Conservation (phyloP, 2,797 vertebrate genomes). For the Pangasius mekongensis region DNA sequence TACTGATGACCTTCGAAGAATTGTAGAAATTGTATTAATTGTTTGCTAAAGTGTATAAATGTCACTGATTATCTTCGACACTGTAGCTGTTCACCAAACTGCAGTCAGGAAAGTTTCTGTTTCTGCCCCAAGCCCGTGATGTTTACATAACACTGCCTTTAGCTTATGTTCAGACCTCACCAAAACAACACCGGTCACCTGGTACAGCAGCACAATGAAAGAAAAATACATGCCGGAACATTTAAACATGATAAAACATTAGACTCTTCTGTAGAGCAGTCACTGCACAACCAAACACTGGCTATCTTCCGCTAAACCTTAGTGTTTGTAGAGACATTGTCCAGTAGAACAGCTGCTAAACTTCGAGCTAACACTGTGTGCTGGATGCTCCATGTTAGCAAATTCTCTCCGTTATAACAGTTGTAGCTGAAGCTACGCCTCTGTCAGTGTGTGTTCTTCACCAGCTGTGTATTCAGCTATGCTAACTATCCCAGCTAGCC, state of each 20-base stretch:
- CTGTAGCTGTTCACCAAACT: background rate
- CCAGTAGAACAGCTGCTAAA: background rate
- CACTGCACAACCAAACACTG: background rate
- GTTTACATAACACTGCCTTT: slow-evolving; percentile 14
- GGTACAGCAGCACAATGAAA: background rate
- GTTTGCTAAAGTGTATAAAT: no score
- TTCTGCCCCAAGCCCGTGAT: slow-evolving; percentile 19
- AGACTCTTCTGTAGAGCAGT: background rate
- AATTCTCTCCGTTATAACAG: background rate
- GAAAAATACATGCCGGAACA: background rate
- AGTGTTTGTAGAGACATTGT: background rate
- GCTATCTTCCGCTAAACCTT: background rate
- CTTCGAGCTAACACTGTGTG: background rate
- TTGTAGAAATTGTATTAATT: no score
- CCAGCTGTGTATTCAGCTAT: background rate
- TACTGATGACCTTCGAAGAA: background rate
- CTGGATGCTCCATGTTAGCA: no score
- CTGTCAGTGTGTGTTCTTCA: background rate
- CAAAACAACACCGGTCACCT: background rate
- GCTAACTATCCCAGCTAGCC: background rate
- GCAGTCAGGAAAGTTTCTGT: background rate
- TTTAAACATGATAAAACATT: background rate
- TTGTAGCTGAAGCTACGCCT: background rate
- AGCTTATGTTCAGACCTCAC: background rate
- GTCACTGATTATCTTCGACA: background rate